Conservation (phyloP, 2,113 vertebrate species). For the Entomyzon cyanotis region DNA sequence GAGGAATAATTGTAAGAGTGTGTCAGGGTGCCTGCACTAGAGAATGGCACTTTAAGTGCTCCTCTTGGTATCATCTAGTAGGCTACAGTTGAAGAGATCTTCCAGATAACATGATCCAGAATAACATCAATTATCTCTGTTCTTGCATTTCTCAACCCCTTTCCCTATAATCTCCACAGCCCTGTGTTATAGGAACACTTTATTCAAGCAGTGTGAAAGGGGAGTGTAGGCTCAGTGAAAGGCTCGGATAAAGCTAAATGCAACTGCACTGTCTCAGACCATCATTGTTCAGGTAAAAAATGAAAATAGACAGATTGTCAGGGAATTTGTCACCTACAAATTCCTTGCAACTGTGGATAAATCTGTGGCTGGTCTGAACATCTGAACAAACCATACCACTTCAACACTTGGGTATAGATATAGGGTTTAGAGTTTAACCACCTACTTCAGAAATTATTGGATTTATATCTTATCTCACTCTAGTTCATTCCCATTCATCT, state of each 20-base stretch:
- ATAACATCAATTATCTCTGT: background rate
- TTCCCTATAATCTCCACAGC: background rate
- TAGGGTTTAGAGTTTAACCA: background rate
- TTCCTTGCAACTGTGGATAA: background rate
- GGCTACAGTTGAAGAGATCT: background rate
- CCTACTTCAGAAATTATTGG: background rate
- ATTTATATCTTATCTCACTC: constrained; percentile 28
- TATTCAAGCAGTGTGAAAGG: background rate
- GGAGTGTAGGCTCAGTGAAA: background rate
- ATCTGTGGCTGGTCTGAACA: background rate
- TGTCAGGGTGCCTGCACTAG: background rate
- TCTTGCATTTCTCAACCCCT: background rate
- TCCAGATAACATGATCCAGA: background rate
- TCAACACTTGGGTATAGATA: background rate
- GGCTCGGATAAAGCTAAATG: background rate
- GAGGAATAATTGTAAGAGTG: background rate
- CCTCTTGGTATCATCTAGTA: background rate
- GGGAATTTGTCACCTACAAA: background rate
- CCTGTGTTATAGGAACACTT: background rate
- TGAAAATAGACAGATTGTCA: background rate
- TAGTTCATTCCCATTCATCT: constrained; percentile 40
- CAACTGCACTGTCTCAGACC: background rate
- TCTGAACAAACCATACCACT: background rate
- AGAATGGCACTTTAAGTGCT: background rate
- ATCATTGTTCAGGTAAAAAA: background rate